phyloP scores from a whole-genome alignment of 1,140 invertebrate genomes.

The Drosophila littoralis region DNA sequence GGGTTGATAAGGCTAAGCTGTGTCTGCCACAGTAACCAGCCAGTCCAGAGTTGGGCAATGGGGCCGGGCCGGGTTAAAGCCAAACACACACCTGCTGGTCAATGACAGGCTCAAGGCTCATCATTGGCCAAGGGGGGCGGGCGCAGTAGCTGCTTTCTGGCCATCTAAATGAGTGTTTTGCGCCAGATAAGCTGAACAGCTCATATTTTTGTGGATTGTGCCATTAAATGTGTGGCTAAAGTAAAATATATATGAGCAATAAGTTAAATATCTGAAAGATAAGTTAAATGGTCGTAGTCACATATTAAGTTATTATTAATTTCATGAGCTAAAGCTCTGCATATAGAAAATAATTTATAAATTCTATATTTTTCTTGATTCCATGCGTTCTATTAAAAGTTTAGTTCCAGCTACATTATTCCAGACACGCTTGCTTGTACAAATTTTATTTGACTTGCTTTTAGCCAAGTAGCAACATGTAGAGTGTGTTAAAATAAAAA shows the following conservation, averaged over 20 bases:
- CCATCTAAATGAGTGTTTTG: conserved; percentile 74
- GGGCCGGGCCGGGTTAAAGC: background rate
- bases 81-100: conserved; percentile 66
- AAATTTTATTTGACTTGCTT: no score
- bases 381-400: background rate
- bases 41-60: background rate
- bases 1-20: conserved; percentile 67
- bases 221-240: conserved; percentile 33
- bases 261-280: conserved; percentile 24
- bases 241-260: conserved; percentile 49
- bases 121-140: conserved; percentile 48
- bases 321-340: background rate
- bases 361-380: background rate
- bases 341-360: background rate
- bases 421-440: no score
- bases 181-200: conserved; percentile 57
- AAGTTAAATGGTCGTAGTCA: background rate
- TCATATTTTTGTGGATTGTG: conserved; percentile 61
- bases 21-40: conserved; percentile 52
- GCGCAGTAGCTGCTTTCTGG: conserved; percentile 12
- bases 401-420: no score
- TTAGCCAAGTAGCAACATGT: background rate
- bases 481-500: background rate
- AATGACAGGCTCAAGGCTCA: conserved; percentile 74
- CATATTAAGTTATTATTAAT: background rate